Evolutionary conservation across 2,797 vertebrate genomes (phyloP).

Genomic region (Alectoris magna): DNA sequence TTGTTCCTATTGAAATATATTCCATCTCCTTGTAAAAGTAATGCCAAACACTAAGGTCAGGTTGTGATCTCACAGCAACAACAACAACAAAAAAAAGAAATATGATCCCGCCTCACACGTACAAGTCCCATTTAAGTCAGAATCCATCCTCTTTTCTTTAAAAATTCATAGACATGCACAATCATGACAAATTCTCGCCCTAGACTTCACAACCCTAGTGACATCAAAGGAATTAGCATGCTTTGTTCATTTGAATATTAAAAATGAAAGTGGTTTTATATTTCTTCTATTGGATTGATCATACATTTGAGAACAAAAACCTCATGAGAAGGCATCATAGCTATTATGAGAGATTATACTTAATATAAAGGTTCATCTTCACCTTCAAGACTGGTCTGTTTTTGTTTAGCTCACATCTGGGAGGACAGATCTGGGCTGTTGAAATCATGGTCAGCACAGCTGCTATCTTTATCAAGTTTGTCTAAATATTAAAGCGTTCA

Average conservation of each 20-base stretch:
- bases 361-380: background rate
- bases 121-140: constrained; percentile 17
- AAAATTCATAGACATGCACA: constrained; percentile 20
- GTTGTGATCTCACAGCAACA: background rate
- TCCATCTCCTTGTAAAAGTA: background rate
- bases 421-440: background rate
- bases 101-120: background rate
- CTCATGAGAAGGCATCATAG: constrained; percentile 2
- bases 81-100: background rate
- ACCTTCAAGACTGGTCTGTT: constrained; percentile 7
- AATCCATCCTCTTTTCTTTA: constrained; percentile 9
- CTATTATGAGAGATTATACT: background rate
- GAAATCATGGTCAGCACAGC: background rate
- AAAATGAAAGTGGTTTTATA: constrained; percentile 26
- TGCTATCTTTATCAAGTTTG: rapidly evolving
- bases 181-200: background rate
- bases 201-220: background rate
- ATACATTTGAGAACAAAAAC: constrained; percentile 7
- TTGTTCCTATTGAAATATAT: background rate
- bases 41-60: background rate
- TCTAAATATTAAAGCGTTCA: background rate
- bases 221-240: constrained; percentile 23
- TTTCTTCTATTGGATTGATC: constrained; percentile 28
- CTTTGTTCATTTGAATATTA: background rate
- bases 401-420: background rate